These are phyloP conservation scores for Gibbula magus DNA, from an alignment of 2,888 invertebrate genomes.

Conservation along the genomic window DNA sequence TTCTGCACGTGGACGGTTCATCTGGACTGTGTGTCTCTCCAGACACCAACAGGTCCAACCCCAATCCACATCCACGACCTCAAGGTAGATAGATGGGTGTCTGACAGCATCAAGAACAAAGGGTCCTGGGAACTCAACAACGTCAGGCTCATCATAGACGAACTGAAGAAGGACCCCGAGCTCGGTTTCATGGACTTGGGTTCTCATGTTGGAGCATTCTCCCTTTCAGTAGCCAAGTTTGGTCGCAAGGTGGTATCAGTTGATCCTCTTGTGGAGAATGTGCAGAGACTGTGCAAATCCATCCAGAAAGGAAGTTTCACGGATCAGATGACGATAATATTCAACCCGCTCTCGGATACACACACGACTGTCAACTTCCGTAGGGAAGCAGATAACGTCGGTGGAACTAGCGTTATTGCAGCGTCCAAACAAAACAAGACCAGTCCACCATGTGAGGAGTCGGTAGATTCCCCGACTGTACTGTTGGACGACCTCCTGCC, in stretches of 20 bases:
- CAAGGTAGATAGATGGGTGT: background rate
- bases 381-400: background rate
- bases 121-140: background rate
- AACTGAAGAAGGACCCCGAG: conserved; percentile 14
- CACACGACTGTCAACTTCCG: background rate
- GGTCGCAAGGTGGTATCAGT: conserved; percentile 32
- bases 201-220: conserved; percentile 26
- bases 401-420: background rate
- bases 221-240: conserved; percentile 29
- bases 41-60: background rate
- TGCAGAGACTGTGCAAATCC: conserved; percentile 30
- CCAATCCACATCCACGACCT: conserved; percentile 15
- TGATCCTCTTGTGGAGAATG: conserved; percentile 27
- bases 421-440: background rate
- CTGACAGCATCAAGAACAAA: background rate
- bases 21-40: background rate
- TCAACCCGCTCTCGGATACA: conserved; percentile 13
- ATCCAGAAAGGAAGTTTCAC: conserved; percentile 25
- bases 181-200: conserved; percentile 20
- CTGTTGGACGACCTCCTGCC: conserved; percentile 15
- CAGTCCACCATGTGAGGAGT: background rate
- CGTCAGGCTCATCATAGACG: background rate
- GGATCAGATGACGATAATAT: conserved; percentile 15
- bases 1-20: conserved; percentile 21
- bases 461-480: background rate